Evolutionary conservation across 2,113 vertebrate species (phyloP), one percentile per base, ranked within the genome.

Genomic region (Athene noctua): DNA sequence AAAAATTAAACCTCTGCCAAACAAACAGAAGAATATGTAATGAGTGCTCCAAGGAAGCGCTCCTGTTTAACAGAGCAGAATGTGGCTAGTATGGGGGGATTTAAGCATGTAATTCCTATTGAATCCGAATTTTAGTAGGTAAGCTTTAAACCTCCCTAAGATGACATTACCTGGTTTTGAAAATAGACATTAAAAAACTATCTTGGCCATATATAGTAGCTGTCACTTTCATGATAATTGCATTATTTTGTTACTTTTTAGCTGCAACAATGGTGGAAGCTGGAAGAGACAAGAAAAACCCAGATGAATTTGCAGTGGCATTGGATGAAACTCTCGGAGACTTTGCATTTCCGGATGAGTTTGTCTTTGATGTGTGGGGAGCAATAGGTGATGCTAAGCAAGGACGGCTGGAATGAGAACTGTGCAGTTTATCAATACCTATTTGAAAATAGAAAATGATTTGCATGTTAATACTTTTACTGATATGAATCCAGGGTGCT

Each of bases 251-350:
- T 71, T 83, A 27, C 62, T 82, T 34, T 84, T 91, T 59, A 99
- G 99, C 99, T 91, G 98, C 99, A 42, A 99, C 99, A 32, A 99
- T 99, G 98, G 99, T 99, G 38, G 99, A 99, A 97, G 99, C 99
- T 40, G 99, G 99, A 90, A 98, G 98, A 22, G 99, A 99, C 97
- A 99, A 99, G 97, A 97, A 97, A 25, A 99, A 99, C 95, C 99
- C 99, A 1, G 99, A 99, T 40, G 99, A 99, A 83, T 99, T 99
- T 16, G 99, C 99, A 62, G 98, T 99, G 98, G 99, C 99, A 1
- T 86, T 99, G 38, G 99, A 99, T 75, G 98, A 99, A 97, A 98
- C 98, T 81, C 99, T 99, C 18, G 99, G 99, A 84, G 99, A 99
- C 97, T 99, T 99, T 54, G 99, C 99, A 7, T 99, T 99, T 88